A percentile compares a stretch with the other conserved stretches of the same genome.
These are phyloP conservation scores for Montipora cactus DNA, from an alignment of 64 coral and sea anemone genomes.

Conservation along the genomic window DNA sequence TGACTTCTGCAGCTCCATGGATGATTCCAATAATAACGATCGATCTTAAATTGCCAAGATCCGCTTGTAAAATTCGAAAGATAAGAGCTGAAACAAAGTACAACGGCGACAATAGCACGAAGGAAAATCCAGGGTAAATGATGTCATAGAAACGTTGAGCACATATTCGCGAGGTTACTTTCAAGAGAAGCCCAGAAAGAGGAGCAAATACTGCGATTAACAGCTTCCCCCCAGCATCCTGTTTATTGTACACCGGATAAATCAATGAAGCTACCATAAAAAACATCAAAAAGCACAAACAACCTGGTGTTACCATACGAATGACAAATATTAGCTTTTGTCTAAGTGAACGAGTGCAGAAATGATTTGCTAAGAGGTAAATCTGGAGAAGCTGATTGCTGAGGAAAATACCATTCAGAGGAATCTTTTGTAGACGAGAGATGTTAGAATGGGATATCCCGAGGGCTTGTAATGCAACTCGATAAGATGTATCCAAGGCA, in stretches of 20 bases:
- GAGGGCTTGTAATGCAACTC: background rate
- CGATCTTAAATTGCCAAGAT: background rate
- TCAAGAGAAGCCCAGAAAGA: background rate
- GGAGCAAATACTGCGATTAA: background rate
- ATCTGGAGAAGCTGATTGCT: background rate
- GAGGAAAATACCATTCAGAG: background rate
- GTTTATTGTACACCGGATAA: background rate
- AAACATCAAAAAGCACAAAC: background rate
- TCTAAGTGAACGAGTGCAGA: background rate
- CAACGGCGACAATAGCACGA: background rate
- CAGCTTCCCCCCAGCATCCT: background rate
- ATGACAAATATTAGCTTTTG: background rate
- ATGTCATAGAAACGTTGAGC: background rate
- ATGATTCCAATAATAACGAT: background rate
- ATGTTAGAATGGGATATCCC: background rate
- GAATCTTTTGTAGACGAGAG: background rate
- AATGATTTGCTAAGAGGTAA: background rate
- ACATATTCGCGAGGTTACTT: background rate
- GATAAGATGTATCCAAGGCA: background rate
- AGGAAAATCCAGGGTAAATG: background rate
- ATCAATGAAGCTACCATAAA: background rate
- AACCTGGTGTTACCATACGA: background rate
- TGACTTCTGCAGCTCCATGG: background rate
- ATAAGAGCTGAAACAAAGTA: background rate
- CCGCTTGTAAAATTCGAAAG: conserved; percentile 7